phyloP scores from a whole-genome alignment of 1,140 invertebrate genomes.

The Rhizoglyphus robini region DNA sequence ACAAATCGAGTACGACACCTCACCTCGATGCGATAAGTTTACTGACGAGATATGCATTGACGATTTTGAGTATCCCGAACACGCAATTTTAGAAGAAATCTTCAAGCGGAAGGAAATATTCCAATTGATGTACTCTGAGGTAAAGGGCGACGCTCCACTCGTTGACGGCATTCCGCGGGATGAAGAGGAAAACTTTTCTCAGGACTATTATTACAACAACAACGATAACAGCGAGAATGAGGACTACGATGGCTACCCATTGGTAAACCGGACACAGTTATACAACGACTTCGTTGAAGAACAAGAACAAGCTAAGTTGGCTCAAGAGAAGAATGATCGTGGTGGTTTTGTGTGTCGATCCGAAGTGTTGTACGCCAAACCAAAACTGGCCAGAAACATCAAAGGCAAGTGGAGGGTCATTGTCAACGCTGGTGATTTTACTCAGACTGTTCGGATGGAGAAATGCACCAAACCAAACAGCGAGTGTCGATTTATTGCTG shows the following conservation, averaged over 20 bases:
- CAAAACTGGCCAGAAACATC: constrained; percentile 56
- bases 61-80: constrained; percentile 51
- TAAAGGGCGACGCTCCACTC: constrained; percentile 34
- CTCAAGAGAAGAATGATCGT: too few relatives aligned
- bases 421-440: constrained; percentile 65
- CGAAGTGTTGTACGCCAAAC: constrained; percentile 64
- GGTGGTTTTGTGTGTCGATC: constrained; percentile 58
- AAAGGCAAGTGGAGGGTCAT: constrained; percentile 72
- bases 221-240: constrained; percentile 33
- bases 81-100: constrained; percentile 58
- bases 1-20: not conserved
- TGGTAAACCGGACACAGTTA: too few relatives aligned
- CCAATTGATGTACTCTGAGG: constrained; percentile 52
- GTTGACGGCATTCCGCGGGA: constrained; percentile 43
- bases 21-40: constrained; percentile 50
- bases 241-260: not conserved
- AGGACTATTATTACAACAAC: constrained; percentile 41
- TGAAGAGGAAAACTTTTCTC: constrained; percentile 44
- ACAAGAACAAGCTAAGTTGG: too few relatives aligned
- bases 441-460: constrained; percentile 64
- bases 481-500: constrained; percentile 20
- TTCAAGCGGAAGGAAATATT: constrained; percentile 52
- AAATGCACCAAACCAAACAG: constrained; percentile 53
- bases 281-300: too few relatives aligned
- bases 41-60: constrained; percentile 58